These are phyloP conservation scores for Nematolebias whitei DNA, from an alignment of 2,113 vertebrate genomes.

Conservation along the genomic window DNA sequence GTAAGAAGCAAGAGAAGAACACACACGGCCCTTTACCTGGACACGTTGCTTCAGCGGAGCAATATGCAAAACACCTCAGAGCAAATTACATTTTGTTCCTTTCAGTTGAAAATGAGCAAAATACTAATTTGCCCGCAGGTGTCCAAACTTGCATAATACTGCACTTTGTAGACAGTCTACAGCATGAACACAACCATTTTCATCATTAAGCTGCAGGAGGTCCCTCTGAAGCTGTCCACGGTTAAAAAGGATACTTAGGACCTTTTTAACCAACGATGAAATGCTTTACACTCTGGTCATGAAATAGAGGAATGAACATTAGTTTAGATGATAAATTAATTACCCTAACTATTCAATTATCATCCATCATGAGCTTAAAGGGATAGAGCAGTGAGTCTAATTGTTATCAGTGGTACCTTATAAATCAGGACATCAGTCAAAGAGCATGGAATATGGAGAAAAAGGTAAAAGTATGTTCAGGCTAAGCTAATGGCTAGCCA, in stretches of 20 bases:
- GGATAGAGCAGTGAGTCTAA: no score
- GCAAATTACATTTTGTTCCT: conserved; percentile 13
- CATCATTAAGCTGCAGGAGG: conserved; percentile 21
- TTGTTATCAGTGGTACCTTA: no score
- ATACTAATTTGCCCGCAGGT: conserved; percentile 15
- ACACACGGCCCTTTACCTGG: conserved; percentile 15
- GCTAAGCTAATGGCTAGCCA: no score
- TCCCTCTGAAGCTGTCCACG: conserved; percentile 5
- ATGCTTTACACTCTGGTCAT: conserved; percentile 8
- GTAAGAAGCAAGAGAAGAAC: conserved; percentile 45
- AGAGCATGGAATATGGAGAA: no score
- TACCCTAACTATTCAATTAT: not conserved
- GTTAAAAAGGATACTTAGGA: conserved; percentile 25
- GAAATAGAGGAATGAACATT: no score
- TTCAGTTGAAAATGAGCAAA: conserved; percentile 3
- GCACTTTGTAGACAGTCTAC: conserved; percentile 1
- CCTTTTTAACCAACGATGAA: conserved; percentile 12
- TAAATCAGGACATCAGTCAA: no score
- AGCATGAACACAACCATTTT: conserved; percentile 14
- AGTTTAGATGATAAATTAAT: not conserved
- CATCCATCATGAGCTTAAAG: not conserved
- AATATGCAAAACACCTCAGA: conserved; percentile 12
- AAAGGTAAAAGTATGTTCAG: no score
- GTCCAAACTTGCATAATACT: conserved; percentile 12
- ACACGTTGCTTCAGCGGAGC: conserved; percentile 27